Conservation (phyloP, 2,113 vertebrate genomes). For the Albula glossodonta region DNA sequence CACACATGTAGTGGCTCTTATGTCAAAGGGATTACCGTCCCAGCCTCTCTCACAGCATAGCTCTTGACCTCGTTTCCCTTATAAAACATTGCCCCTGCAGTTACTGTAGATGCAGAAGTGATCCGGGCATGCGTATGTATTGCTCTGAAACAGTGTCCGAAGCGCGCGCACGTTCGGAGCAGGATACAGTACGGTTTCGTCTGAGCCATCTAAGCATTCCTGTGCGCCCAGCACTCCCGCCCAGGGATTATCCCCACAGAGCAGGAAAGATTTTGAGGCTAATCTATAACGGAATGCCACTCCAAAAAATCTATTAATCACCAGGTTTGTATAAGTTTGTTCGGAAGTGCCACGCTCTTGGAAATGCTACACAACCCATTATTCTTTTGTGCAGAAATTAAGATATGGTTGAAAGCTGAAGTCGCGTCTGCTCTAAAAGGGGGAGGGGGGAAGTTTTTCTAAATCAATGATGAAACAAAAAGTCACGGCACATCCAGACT, state of each 20-base stretch:
- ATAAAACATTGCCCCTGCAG: constrained; percentile 34
- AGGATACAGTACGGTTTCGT: constrained; percentile 57
- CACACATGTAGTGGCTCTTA: not conserved
- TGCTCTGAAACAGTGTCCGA: constrained; percentile 50
- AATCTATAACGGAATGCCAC: constrained; percentile 71
- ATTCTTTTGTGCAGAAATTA: constrained; percentile 55
- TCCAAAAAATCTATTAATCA: constrained; percentile 46
- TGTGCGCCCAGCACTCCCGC: constrained; percentile 53
- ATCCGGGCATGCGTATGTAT: not conserved
- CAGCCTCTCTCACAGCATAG: not conserved
- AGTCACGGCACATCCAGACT: constrained; percentile 4
- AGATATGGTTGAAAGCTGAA: constrained; percentile 31
- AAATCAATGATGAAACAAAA: constrained; percentile 14
- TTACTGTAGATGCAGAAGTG: not conserved
- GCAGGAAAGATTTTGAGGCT: constrained; percentile 71
- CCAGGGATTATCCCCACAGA: constrained; percentile 66
- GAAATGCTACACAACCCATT: constrained; percentile 45
- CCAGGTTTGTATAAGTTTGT: constrained; percentile 29
- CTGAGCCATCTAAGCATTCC: constrained; percentile 60
- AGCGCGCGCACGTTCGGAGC: constrained; percentile 48
- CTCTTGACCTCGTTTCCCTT: not conserved
- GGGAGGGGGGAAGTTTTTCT: not conserved
- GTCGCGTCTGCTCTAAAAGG: constrained; percentile 28
- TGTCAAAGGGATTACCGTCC: not conserved
- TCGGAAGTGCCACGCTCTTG: constrained; percentile 52